A percentile compares a stretch with the other conserved stretches of the same genome.
These are phyloP conservation scores for Dolichallabes microphthalmus DNA, from an alignment of 2,113 vertebrate genomes.

Conservation along the genomic window DNA sequence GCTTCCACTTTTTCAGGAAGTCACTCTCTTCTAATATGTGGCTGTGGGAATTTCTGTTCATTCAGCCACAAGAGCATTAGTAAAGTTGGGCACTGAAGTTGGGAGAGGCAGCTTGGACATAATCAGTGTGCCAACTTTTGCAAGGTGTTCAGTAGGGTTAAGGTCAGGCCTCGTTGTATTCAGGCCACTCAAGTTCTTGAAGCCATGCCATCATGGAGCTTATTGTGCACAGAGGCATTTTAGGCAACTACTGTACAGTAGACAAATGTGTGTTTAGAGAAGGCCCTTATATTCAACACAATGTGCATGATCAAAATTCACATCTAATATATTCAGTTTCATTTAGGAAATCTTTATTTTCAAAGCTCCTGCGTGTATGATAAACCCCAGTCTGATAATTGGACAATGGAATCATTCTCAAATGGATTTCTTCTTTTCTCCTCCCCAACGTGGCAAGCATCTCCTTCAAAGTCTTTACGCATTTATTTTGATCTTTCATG, in stretches of 20 bases:
- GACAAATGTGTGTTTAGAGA: neutral
- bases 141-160: neutral
- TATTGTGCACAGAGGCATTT: neutral
- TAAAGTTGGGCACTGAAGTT: neutral
- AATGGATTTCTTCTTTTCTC: conserved; percentile 46
- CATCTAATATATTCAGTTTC: conserved; percentile 73
- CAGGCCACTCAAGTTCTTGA: neutral
- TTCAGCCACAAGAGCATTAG: neutral
- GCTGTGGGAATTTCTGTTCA: neutral
- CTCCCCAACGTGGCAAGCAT: conserved; percentile 67
- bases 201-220: neutral
- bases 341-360: conserved; percentile 76
- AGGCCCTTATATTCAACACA: conserved; percentile 54
- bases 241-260: too few species aligned
- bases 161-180: neutral
- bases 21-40: neutral
- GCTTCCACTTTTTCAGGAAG: neutral
- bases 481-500: conserved; percentile 94
- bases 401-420: conserved; percentile 67
- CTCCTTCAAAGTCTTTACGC: conserved; percentile 78
- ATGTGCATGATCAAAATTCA: conserved; percentile 76
- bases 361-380: conserved; percentile 72
- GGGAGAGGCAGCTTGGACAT: neutral
- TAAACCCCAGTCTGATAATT: conserved; percentile 70
- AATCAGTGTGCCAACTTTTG: neutral